phyloP scores from a whole-genome alignment of 2,888 invertebrate genomes.

The Amaurobius ferox region DNA sequence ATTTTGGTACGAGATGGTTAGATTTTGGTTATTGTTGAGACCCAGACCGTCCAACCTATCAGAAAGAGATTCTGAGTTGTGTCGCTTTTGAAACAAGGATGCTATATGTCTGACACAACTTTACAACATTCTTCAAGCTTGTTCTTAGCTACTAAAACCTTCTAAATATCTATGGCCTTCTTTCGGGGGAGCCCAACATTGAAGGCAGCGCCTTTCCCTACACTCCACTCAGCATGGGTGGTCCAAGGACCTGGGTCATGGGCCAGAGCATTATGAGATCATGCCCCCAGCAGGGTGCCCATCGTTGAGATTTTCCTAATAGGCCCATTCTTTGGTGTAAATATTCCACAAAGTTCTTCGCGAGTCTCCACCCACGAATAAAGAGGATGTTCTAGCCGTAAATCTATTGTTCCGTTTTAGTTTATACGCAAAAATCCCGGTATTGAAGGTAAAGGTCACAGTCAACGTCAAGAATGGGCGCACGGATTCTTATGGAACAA shows the following conservation, averaged over 20 bases:
- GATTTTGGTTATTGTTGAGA: too few species aligned
- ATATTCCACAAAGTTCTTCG: constrained; percentile 13
- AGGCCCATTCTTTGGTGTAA: constrained; percentile 39
- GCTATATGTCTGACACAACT: too few species aligned
- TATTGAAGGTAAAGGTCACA: not conserved
- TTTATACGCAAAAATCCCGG: not conserved
- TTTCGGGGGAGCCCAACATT: too few species aligned
- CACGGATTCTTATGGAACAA: not conserved
- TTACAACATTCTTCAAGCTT: too few species aligned
- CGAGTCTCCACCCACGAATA: constrained; percentile 41
- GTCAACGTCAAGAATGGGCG: not conserved
- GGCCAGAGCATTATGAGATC: constrained; percentile 59
- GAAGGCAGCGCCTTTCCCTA: not conserved
- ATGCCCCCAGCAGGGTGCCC: constrained; percentile 43
- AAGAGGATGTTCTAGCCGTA: not conserved
- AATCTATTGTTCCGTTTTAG: constrained; percentile 4
- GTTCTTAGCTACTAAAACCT: too few species aligned
- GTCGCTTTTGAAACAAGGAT: too few species aligned
- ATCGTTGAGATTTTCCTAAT: constrained; percentile 33
- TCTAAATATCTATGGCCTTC: too few species aligned
- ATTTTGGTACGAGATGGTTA: too few species aligned
- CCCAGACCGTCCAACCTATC: too few species aligned
- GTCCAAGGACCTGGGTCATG: constrained; percentile 15
- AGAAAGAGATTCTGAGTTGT: too few species aligned
- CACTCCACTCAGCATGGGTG: constrained; percentile 5